phyloP scores from a whole-genome alignment of 2,888 invertebrate genomes.

The Catonia carolina region DNA sequence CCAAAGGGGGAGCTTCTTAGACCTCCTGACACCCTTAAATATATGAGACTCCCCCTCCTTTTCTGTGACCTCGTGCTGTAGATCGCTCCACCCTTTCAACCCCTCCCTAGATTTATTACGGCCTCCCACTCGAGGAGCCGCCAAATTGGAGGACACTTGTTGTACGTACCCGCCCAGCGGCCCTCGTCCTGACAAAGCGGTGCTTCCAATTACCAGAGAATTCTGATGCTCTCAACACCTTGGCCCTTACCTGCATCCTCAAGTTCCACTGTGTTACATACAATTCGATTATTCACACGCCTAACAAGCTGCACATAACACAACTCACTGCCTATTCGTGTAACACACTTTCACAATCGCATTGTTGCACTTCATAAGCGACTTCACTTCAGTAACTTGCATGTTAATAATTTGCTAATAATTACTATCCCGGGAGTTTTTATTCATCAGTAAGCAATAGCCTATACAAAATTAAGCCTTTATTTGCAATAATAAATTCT shows the following conservation, averaged over 20 bases:
- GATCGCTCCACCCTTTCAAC: constrained; percentile 21
- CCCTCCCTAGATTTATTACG: constrained; percentile 18
- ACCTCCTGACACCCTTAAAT: constrained; percentile 27
- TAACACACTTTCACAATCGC: too few relatives aligned
- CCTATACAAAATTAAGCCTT: too few relatives aligned
- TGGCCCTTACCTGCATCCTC: not conserved
- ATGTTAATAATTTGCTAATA: too few relatives aligned
- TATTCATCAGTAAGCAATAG: too few relatives aligned
- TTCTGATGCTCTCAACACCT: constrained; percentile 4
- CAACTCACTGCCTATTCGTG: too few relatives aligned
- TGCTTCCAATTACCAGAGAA: not conserved
- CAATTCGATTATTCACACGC: too few relatives aligned
- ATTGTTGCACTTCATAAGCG: too few relatives aligned
- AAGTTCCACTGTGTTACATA: not conserved
- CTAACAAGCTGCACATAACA: too few relatives aligned
- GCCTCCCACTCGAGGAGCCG: constrained; percentile 9
- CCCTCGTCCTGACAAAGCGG: constrained; percentile 6
- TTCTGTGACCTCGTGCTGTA: constrained; percentile 1
- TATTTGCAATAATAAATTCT: too few relatives aligned
- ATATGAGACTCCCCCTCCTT: constrained; percentile 27
- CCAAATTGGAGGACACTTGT: constrained; percentile 15
- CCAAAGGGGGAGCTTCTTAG: constrained; percentile 22
- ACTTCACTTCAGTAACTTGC: too few relatives aligned
- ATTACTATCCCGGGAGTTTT: too few relatives aligned
- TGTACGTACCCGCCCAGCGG: not conserved